Evolutionary conservation across 2,888 invertebrate species (phyloP), one percentile per base, ranked within the genome.

Genomic region (Holacanthella duospinosa): DNA sequence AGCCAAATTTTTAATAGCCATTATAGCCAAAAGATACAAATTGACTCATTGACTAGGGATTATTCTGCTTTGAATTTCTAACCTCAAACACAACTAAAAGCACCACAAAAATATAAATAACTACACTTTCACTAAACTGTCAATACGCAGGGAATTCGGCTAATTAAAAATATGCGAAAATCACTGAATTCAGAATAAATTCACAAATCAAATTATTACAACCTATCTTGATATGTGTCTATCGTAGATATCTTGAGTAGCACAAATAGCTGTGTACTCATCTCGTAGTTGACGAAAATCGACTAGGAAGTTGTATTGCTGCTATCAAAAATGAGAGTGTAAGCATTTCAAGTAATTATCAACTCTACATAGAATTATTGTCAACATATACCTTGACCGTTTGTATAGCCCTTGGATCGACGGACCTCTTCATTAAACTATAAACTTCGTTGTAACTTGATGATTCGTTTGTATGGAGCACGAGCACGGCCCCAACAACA

Each of bases 311-410:
- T 64, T 64, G 59, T 64, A 64, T 59, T 64, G 64, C 64, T 64
- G 29, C 16, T 24, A 29, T n/a, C 2, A 63, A 59, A 9, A 25
- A 24, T 44, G 6, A 1, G 24, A 44, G 26, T 12, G 12, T 58
- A 24, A 6, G 24, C 2, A 19, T n/a, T n/a, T n/a, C n/a, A n/a
- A n/a, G 4, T 25, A 21, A 24, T 21, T 24, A 53, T 28, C 53
- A 54, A 16, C 2, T 19, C 54, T 12, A 6, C 26, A 24, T n/a
- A 62, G 12, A 29, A 16, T 28, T 25, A 4, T 36, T n/a, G n/a
- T n/a, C n/a, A n/a, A n/a, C n/a, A n/a, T n/a, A n/a, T 48, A 65
- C 65, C 60, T 65, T 65, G 6, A 65, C 59, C 21, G 65, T 65
- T 43, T 61, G 62, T 3, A 65, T 29, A 25, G 65, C 65, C 55